phyloP scores from a whole-genome alignment of 2,113 vertebrate species.

The Jacana jacana region DNA sequence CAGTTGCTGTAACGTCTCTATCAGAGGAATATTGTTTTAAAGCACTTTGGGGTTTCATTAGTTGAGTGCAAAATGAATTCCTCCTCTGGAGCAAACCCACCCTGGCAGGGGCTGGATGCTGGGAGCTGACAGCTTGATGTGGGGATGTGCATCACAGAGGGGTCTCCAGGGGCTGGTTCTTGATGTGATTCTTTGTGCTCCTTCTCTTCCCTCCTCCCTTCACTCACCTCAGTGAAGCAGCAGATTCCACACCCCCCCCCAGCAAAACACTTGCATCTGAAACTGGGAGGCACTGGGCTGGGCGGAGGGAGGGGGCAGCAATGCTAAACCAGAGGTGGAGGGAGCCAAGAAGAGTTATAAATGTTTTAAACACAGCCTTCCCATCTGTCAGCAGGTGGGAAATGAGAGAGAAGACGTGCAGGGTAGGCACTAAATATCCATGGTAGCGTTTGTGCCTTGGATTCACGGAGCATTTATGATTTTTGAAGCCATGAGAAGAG shows the following conservation, averaged over 20 bases:
- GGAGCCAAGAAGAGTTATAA: not conserved
- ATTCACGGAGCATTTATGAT: not conserved
- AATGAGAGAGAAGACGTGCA: not conserved
- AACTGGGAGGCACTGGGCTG: not conserved
- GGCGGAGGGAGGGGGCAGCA: accelerated
- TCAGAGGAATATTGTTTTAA: constrained; percentile 6
- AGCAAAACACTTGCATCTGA: not conserved
- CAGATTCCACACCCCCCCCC: no score
- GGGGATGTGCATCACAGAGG: not conserved
- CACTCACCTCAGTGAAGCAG: not conserved
- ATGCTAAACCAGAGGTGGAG: not conserved
- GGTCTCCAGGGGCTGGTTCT: not conserved
- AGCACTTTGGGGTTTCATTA: not conserved
- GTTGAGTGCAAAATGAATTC: constrained; percentile 28
- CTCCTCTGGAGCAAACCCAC: constrained; percentile 14
- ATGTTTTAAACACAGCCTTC: not conserved
- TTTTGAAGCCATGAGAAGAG: not conserved
- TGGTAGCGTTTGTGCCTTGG: not conserved
- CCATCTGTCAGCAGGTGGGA: accelerated
- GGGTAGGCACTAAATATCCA: not conserved
- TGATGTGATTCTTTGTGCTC: not conserved
- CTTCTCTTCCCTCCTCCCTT: not conserved
- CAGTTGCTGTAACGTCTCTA: not conserved
- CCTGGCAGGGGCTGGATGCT: not conserved
- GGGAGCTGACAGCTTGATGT: constrained; percentile 4